Evolutionary conservation across 2,888 invertebrate genomes (phyloP).

Genomic region (Drosophila subquinaria): DNA sequence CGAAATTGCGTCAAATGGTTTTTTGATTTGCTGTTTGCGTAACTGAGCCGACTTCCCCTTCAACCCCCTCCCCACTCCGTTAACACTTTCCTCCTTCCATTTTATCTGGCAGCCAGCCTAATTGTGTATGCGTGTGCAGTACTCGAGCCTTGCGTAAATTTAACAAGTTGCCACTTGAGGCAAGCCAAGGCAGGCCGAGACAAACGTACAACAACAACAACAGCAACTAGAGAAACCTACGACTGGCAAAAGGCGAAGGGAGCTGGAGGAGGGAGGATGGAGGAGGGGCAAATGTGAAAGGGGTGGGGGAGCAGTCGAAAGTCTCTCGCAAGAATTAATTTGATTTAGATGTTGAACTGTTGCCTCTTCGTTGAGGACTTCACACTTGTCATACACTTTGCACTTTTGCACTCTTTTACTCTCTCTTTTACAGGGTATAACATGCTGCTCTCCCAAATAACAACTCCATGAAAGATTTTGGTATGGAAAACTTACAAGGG

Average conservation of each 20-base stretch:
- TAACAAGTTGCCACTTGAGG: conserved; percentile 78
- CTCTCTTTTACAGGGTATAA: conserved; percentile 15
- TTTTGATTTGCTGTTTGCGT: conserved; percentile 79
- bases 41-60: conserved; percentile 58
- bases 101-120: conserved; percentile 37
- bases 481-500: neutral
- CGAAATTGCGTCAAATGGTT: conserved; percentile 82
- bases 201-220: conserved; percentile 38
- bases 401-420: conserved; percentile 20
- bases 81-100: neutral
- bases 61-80: neutral
- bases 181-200: conserved; percentile 35
- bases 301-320: conserved; percentile 10
- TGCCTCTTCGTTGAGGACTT: conserved; percentile 48
- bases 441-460: neutral
- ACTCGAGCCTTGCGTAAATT: conserved; percentile 75
- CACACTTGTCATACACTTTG: conserved; percentile 61
- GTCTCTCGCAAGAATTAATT: conserved; percentile 67
- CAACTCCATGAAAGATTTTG: neutral
- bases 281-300: neutral
- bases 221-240: conserved; percentile 39
- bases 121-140: conserved; percentile 79
- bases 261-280: neutral
- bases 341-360: conserved; percentile 75
- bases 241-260: conserved; percentile 42